Base-by-base conservation (phyloP, 2,797 vertebrate species). In the Nannoperca australis region DNA sequence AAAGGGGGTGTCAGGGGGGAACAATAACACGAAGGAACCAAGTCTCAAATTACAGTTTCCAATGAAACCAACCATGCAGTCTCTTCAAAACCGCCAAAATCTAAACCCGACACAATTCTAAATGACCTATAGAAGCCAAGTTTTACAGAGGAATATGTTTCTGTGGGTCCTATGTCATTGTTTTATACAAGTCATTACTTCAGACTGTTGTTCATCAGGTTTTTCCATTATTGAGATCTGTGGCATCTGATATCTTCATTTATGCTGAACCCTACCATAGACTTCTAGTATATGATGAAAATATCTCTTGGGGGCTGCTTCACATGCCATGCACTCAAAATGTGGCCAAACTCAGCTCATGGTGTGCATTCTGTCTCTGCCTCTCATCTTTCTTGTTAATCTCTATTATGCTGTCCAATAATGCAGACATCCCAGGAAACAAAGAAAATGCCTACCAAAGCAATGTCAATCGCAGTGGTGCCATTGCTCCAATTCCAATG, bases 161-260 rank as follows among this genome's bases (percentile, higher is more conserved):
- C 73, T 82, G 56, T 44, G 72, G 73, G 24, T 76, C 73, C 71
- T 45, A 18, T 77, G 84, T 89, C 81, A 85, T 86, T 86, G 82
- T 87, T 87, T 84, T 49, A 80, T 59, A 66, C 64, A 83, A 77
- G 61, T 65, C 59, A 58, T 86, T 75, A 84, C 78, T 77, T 78
- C 65, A 79, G 73, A 78, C 64, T 65, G n/a, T 60, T 81, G 67
- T 81, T 81, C 69, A 79, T 24, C 69, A 82, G 81, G 81, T 90
- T 88, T 91, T 92, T 89, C 84, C 88, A 91, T 91, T 75, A 88
- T 53, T 58, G 61, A 71, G 64, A 81, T 76, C 71, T 82, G 72
- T 81, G 73, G 77, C 73, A 72, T 87, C 74, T 83, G 85, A 89
- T 86, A 80, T 81, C 78, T 84, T 84, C 73, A 81, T 88, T 86